These are phyloP conservation scores for Entomobrya proxima DNA, from an alignment of 2,888 invertebrate genomes.

Conservation along the genomic window DNA sequence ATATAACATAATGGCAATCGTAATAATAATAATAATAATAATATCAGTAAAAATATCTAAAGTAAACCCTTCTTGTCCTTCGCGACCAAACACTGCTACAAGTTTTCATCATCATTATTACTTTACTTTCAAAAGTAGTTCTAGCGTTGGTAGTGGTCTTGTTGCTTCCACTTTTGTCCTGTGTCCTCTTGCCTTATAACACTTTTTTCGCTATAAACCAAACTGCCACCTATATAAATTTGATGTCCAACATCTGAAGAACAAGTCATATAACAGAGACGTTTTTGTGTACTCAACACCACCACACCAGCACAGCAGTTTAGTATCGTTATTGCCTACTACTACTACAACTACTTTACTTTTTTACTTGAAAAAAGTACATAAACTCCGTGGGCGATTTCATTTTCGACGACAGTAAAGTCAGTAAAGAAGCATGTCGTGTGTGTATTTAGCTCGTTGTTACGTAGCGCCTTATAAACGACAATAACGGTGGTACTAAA, in stretches of 20 bases:
- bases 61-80: constrained; percentile 52
- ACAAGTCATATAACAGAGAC: constrained; percentile 19
- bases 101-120: constrained; percentile 38
- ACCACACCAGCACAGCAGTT: constrained; percentile 32
- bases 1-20: constrained; percentile 46
- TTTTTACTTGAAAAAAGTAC: constrained; percentile 30
- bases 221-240: background rate
- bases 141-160: background rate
- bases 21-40: constrained; percentile 34
- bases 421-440: constrained; percentile 56
- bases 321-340: constrained; percentile 51
- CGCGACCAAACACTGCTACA: constrained; percentile 23
- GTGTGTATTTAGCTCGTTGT: constrained; percentile 46
- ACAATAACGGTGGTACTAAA: constrained; percentile 33
- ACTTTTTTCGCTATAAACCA: background rate
- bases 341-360: constrained; percentile 24
- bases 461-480: constrained; percentile 44
- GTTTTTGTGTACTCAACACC: constrained; percentile 29
- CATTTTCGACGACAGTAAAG: constrained; percentile 54
- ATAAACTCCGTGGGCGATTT: constrained; percentile 62
- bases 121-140: constrained; percentile 27
- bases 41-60: constrained; percentile 61
- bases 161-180: constrained; percentile 7
- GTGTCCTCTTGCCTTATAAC: background rate
- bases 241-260: constrained; percentile 17